Evolutionary conservation across 92 coral and sea anemone genomes (phyloP), one percentile per base, ranked within the genome.

Genomic region (Hydrozoanthus gracilis): DNA sequence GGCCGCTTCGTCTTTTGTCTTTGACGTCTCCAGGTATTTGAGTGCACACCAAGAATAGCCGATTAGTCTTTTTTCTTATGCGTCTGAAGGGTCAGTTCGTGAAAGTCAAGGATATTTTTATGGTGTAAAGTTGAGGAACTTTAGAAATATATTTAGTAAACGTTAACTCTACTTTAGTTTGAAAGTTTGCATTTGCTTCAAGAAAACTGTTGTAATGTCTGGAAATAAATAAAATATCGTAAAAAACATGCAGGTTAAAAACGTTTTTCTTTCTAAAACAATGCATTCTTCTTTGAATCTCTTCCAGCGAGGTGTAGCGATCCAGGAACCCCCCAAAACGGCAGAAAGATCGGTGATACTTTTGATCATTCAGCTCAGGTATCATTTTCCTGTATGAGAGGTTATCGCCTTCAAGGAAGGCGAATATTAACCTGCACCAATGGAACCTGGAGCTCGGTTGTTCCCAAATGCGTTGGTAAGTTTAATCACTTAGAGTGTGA

Each of bases 241-340:
- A n/a, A 5, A n/a, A 64, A n/a, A 3, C 8, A 64, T 64, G 69
- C 69, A 20, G 8, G 7, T 67, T 4, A 16, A 1, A 20, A 4
- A 2, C 7, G n/a, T 67, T 7, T 20, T 7, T 5, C 11, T 16
- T 5, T 20, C 3, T 7, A 39, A 4, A 2, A 6, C 20, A 4
- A 8, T 16, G 18, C 0, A 8, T 67, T 67, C 6, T 27, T 64
- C 9, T 64, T 7, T 4, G 6, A 9, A 10, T 5, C 18, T 18
- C 72, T 14, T 15, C 48, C 78, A 73, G 78, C 78, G 45, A 73
- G 6, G 20, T 73, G 78, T 73, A 44, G 3, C 5, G 58, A 73
- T 47, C 78, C 78, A 46, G 78, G 78, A 39, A 73, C 16, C 46
- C 78, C 78, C 9, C 15, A 39, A 73, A 73, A 73, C 49, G 78